These are phyloP conservation scores for Siniperca chuatsi DNA, from an alignment of 2,113 vertebrate species.

Conservation along the genomic window DNA sequence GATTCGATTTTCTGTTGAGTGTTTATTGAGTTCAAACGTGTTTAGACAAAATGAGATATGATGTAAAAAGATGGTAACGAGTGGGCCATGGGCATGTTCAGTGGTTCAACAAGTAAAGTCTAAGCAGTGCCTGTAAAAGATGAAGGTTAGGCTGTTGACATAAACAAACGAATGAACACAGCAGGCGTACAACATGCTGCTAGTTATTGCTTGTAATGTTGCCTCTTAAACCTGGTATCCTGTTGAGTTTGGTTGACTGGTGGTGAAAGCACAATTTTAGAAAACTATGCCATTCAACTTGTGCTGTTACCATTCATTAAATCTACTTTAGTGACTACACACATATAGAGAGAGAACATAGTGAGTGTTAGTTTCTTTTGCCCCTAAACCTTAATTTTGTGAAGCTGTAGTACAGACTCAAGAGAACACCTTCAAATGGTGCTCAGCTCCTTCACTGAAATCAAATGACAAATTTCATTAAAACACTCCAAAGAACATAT, in stretches of 20 bases:
- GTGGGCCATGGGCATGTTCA: background rate
- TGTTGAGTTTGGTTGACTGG: background rate
- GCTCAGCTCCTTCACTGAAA: background rate
- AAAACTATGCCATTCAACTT: background rate
- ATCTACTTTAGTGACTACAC: background rate
- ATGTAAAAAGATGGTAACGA: background rate
- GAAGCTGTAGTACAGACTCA: background rate
- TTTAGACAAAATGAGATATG: background rate
- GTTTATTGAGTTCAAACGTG: background rate
- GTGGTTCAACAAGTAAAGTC: background rate
- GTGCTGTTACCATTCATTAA: background rate
- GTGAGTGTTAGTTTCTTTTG: background rate
- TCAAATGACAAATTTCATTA: background rate
- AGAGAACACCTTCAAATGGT: background rate
- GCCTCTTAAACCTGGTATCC: background rate
- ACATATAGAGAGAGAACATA: background rate
- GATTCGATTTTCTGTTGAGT: background rate
- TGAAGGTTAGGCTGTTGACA: background rate
- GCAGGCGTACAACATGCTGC: background rate
- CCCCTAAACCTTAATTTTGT: background rate
- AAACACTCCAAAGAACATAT: constrained; percentile 9
- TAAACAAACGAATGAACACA: background rate
- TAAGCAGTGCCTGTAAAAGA: background rate
- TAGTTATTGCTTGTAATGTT: background rate
- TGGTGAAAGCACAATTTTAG: background rate